A percentile compares a stretch with the other conserved stretches of the same genome.
These are phyloP conservation scores for Steinernema scapterisci DNA, from an alignment of 2,888 invertebrate species.

Conservation along the genomic window DNA sequence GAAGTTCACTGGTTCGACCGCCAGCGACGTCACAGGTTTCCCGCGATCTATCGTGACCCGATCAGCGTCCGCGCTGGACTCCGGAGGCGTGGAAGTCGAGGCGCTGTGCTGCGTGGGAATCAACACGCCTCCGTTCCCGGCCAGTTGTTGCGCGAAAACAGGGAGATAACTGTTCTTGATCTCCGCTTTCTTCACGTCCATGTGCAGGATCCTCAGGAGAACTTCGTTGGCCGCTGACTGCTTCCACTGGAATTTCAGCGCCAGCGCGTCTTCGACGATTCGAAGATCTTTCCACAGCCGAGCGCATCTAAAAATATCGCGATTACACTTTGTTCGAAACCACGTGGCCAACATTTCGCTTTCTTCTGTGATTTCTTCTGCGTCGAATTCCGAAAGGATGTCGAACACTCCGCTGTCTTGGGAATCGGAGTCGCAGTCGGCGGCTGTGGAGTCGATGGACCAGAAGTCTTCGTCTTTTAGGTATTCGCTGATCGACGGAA, in stretches of 20 bases:
- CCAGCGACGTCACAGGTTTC: conserved; percentile 34
- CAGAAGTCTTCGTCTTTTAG: conserved; percentile 17
- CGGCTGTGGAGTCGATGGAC: neutral
- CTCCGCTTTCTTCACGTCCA: conserved; percentile 37
- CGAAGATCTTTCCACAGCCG: conserved; percentile 53
- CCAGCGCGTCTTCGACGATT: conserved; percentile 56
- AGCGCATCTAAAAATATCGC: conserved; percentile 37
- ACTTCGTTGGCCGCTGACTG: conserved; percentile 41
- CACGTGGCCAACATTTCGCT: neutral
- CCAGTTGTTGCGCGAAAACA: conserved; percentile 1
- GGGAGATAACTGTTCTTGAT: conserved; percentile 22
- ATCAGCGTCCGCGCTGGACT: neutral
- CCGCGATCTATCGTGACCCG: no score
- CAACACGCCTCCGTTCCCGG: neutral
- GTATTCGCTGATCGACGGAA: neutral
- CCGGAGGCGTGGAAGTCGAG: neutral
- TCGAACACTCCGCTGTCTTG: neutral
- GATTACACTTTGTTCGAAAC: no score
- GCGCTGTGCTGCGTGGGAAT: neutral
- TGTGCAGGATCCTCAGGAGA: conserved; percentile 42
- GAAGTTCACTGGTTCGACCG: conserved; percentile 58
- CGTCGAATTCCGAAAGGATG: neutral
- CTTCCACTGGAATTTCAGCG: conserved; percentile 57
- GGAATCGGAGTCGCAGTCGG: neutral
- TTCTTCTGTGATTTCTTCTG: conserved; percentile 3